Percentiles rank a stretch among this genome's conserved stretches.
Evolutionary conservation across 92 coral and sea anemone species (phyloP).

Genomic region (Pocillopora meandrina): DNA sequence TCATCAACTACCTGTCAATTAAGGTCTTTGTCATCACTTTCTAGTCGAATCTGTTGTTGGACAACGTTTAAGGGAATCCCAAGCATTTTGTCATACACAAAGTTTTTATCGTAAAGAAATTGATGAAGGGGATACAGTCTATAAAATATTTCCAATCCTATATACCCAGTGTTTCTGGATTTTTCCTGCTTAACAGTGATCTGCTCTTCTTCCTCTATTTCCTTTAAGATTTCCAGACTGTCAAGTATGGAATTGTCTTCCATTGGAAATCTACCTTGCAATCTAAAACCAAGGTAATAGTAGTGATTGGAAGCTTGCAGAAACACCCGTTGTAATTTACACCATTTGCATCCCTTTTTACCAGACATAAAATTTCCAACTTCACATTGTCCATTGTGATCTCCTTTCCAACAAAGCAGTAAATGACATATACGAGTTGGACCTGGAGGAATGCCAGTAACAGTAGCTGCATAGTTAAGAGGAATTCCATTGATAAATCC

Average conservation of each 20-base stretch:
- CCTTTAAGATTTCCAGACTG: slow-evolving; percentile 28
- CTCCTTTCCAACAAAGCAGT: slow-evolving; percentile 66
- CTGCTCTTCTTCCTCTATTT: slow-evolving; percentile 65
- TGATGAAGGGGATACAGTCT: too few relatives aligned
- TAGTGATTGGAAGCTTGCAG: slow-evolving; percentile 58
- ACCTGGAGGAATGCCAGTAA: slow-evolving; percentile 36
- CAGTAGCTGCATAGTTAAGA: slow-evolving; percentile 41
- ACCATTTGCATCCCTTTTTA: slow-evolving; percentile 55
- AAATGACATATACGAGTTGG: slow-evolving; percentile 43
- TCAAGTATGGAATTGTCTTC: slow-evolving; percentile 33
- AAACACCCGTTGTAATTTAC: slow-evolving; percentile 33
- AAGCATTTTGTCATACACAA: too few relatives aligned
- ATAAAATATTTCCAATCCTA: too few relatives aligned
- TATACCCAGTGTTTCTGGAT: too few relatives aligned
- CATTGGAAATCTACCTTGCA: slow-evolving; percentile 41
- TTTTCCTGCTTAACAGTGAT: slow-evolving; percentile 30
- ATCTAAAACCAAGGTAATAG: slow-evolving; percentile 5
- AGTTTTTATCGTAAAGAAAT: too few relatives aligned
- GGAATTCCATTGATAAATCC: slow-evolving; percentile 45
- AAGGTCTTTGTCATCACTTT: not conserved
- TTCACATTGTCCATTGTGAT: slow-evolving; percentile 61
- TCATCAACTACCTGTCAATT: slow-evolving; percentile 52
- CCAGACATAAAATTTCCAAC: slow-evolving; percentile 22
- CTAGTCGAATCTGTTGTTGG: too few relatives aligned
- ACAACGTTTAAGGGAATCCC: too few relatives aligned